These are phyloP conservation scores for Rhinogobio ventralis DNA, from an alignment of 2,797 vertebrate species.

Conservation along the genomic window DNA sequence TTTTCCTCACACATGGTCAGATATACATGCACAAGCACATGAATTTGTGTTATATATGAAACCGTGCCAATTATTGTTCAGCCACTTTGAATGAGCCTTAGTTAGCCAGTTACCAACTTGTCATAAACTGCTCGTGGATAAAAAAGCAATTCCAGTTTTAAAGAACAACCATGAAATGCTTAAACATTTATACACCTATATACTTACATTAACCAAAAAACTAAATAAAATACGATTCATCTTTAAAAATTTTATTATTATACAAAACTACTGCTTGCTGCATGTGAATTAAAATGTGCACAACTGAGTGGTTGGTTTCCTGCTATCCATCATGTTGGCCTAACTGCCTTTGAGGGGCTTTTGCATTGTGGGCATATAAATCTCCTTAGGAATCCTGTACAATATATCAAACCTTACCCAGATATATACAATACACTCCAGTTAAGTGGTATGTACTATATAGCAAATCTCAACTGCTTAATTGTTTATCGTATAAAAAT, in stretches of 20 bases:
- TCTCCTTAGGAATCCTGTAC: neutral
- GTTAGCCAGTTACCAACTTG: neutral
- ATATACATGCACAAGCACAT: conserved; percentile 4
- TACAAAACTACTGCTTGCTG: neutral
- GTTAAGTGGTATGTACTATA: too few relatives aligned
- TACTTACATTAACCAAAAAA: neutral
- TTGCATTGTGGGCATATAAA: neutral
- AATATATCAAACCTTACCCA: too few relatives aligned
- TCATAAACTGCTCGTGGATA: neutral
- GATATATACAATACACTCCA: too few relatives aligned
- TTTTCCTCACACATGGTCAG: conserved; percentile 17
- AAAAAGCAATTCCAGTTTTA: neutral
- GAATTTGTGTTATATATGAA: neutral
- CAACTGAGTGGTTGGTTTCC: neutral
- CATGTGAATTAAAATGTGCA: neutral
- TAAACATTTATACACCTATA: neutral
- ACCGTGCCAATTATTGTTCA: neutral
- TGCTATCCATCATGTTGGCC: neutral
- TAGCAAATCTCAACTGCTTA: too few relatives aligned
- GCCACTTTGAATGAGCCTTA: neutral
- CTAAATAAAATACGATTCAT: neutral
- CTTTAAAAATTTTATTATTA: neutral
- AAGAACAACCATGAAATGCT: neutral
- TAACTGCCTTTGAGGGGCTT: neutral
- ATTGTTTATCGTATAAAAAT: too few relatives aligned